A percentile compares a stretch with the other conserved stretches of the same genome.
These are phyloP conservation scores for Plectrocnemia conspersa DNA, from an alignment of 1,140 invertebrate species.

Conservation along the genomic window DNA sequence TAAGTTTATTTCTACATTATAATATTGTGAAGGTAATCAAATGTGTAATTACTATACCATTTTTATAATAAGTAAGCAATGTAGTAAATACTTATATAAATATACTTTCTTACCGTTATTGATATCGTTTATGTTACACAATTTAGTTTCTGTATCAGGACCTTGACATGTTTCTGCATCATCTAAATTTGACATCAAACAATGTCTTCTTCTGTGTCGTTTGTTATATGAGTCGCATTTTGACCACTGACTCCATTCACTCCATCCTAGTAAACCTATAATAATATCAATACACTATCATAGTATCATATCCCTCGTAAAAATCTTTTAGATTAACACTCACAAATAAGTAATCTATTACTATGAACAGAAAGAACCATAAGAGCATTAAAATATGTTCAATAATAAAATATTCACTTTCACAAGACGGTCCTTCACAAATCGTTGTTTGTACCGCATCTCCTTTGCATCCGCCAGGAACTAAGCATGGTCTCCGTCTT, in stretches of 20 bases:
- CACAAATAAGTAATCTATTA: conserved; percentile 39
- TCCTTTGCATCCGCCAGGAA: conserved; percentile 43
- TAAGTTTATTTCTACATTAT: too few relatives aligned
- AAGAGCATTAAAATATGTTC: too few relatives aligned
- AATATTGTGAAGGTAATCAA: too few relatives aligned
- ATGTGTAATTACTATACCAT: not conserved
- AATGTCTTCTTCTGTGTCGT: conserved; percentile 61
- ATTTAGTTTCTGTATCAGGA: conserved; percentile 57
- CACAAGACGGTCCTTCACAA: conserved; percentile 52
- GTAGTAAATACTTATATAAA: not conserved
- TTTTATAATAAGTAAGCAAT: not conserved
- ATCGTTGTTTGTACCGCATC: conserved; percentile 48
- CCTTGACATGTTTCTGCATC: conserved; percentile 60
- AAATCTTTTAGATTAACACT: conserved; percentile 53
- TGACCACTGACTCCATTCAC: conserved; percentile 67
- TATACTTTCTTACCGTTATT: conserved; percentile 46
- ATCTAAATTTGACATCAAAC: conserved; percentile 47
- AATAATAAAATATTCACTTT: conserved; percentile 42
- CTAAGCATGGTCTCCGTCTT: conserved; percentile 57
- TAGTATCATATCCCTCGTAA: conserved; percentile 48
- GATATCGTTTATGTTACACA: conserved; percentile 52
- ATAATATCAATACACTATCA: too few relatives aligned
- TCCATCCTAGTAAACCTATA: conserved; percentile 48
- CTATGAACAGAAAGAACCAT: not conserved
- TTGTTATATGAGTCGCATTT: conserved; percentile 60